Evolutionary conservation across 2,113 vertebrate species (phyloP).

Genomic region (Columbina picui): DNA sequence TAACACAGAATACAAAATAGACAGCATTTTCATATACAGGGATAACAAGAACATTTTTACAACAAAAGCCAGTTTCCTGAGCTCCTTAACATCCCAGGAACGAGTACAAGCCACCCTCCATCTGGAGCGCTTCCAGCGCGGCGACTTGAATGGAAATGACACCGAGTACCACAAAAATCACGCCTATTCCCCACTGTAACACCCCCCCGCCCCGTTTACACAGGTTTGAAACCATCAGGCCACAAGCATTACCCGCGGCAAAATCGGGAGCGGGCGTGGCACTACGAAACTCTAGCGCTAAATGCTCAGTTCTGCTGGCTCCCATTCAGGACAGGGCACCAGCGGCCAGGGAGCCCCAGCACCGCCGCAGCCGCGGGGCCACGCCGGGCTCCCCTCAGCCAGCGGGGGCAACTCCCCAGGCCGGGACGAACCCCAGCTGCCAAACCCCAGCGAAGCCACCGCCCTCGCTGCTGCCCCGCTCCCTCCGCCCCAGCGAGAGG

Average conservation of each 20-base stretch:
- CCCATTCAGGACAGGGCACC: fast-evolving
- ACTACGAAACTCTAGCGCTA: fast-evolving
- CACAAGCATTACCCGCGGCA: too few relatives aligned
- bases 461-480: not conserved
- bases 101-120: fast-evolving
- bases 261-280: fast-evolving
- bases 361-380: not conserved
- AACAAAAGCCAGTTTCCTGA: not conserved
- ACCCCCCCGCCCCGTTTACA: fast-evolving
- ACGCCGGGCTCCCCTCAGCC: not conserved
- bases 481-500: not conserved
- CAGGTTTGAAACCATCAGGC: fast-evolving
- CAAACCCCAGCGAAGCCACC: not conserved
- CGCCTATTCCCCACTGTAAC: fast-evolving
- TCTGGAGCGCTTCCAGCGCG: fast-evolving
- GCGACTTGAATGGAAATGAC: too few relatives aligned
- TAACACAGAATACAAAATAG: not conserved
- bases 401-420: not conserved
- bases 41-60: not conserved
- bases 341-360: fast-evolving
- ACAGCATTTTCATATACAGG: not conserved
- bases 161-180: fast-evolving
- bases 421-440: too few relatives aligned
- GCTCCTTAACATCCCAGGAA: not conserved
- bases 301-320: fast-evolving